These are phyloP conservation scores for Scrobipalpa costella DNA, from an alignment of 2,888 invertebrate species.

Conservation along the genomic window DNA sequence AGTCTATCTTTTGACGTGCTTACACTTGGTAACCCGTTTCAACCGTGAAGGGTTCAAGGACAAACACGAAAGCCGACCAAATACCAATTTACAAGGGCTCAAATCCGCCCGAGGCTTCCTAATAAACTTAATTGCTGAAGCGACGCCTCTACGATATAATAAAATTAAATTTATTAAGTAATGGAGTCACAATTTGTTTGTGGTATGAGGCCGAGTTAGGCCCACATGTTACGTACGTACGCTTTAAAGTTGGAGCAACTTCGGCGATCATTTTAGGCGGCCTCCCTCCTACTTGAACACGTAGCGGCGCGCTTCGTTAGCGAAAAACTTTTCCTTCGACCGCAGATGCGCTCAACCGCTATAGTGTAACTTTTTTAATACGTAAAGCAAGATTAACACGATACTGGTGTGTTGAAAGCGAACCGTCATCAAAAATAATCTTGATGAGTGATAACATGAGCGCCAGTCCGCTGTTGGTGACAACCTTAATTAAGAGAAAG, in stretches of 20 bases:
- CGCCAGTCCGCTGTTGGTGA: constrained; percentile 34
- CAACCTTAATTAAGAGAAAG: constrained; percentile 32
- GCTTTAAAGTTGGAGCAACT: constrained; percentile 54
- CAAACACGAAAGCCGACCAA: constrained; percentile 7
- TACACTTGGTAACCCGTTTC: not conserved
- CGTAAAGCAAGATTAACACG: not conserved
- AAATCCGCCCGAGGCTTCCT: not conserved
- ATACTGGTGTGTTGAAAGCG: not conserved
- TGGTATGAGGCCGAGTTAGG: constrained; percentile 50
- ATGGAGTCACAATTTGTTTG: constrained; percentile 41
- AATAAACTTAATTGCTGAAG: constrained; percentile 21
- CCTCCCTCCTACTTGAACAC: constrained; percentile 52
- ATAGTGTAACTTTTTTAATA: constrained; percentile 22
- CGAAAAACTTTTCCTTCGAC: constrained; percentile 33
- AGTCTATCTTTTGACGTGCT: not conserved
- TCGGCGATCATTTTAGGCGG: constrained; percentile 55
- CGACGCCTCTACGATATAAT: constrained; percentile 26
- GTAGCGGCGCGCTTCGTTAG: constrained; percentile 44
- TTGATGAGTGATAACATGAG: constrained; percentile 33
- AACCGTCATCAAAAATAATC: constrained; percentile 34
- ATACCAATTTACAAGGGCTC: constrained; percentile 11
- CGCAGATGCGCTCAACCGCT: constrained; percentile 17
- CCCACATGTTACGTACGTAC: constrained; percentile 57
- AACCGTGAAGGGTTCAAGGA: constrained; percentile 20
- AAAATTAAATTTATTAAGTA: constrained; percentile 35